phyloP scores from a whole-genome alignment of 2,113 vertebrate species.

The Ochotona princeps region DNA sequence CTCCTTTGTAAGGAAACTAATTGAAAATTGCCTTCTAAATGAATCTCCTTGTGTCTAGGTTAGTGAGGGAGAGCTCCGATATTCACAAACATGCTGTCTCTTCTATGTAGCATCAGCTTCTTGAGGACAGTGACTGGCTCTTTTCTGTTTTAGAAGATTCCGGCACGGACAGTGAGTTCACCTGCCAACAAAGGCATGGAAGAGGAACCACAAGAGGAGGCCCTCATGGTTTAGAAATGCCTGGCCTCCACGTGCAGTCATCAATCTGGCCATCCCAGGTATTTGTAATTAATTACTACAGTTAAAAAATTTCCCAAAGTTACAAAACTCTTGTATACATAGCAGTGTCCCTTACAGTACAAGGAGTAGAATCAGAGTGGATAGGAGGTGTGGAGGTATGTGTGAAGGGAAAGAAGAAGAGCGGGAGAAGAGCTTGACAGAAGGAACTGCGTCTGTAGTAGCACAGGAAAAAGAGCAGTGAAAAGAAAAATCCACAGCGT shows the following conservation, averaged over 20 bases:
- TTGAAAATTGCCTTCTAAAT: not conserved
- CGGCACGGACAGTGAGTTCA: not conserved
- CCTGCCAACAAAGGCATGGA: not conserved
- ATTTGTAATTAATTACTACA: not conserved
- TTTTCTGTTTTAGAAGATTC: not conserved
- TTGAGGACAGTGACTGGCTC: not conserved
- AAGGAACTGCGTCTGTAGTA: not conserved
- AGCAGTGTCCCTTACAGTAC: not conserved
- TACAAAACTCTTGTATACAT: not conserved
- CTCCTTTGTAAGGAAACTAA: not conserved
- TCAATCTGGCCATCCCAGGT: not conserved
- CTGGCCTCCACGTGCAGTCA: not conserved
- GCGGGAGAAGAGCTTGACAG: not conserved
- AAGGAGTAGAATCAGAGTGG: slow-evolving; percentile 9
- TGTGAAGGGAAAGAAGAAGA: not conserved
- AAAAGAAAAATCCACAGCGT: not conserved
- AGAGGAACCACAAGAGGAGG: not conserved
- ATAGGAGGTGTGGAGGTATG: not conserved
- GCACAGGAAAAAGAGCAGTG: not conserved
- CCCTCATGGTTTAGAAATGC: not conserved
- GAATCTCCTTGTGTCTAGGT: slow-evolving; percentile 13
- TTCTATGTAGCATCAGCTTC: not conserved
- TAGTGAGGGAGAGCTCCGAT: not conserved
- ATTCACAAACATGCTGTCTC: not conserved
- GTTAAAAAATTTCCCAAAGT: not conserved